Evolutionary conservation across 2,888 invertebrate species (phyloP).

Genomic region (Lasioglossum zephyrum): DNA sequence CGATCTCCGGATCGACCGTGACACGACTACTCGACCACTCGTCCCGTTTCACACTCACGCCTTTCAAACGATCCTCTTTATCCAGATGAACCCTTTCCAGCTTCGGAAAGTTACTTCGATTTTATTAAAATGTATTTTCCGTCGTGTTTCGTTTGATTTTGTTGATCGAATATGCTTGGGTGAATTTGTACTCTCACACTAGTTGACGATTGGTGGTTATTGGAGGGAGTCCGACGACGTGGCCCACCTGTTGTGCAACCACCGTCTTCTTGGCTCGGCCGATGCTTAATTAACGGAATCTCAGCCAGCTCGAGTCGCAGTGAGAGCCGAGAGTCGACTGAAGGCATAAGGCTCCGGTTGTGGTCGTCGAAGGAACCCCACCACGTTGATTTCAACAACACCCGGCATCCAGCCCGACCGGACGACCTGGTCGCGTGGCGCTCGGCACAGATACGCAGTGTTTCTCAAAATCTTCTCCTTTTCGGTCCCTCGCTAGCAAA

Average conservation of each 20-base stretch:
- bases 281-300: conserved; percentile 77
- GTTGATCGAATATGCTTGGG: not conserved
- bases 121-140: not conserved
- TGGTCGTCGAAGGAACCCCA: conserved; percentile 82
- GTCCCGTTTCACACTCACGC: conserved; percentile 21
- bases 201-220: not conserved
- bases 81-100: not conserved
- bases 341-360: conserved; percentile 78
- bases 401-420: conserved; percentile 79
- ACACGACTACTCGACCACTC: conserved; percentile 26
- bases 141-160: not conserved
- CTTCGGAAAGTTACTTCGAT: not conserved
- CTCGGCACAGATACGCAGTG: conserved; percentile 81
- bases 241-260: conserved; percentile 55
- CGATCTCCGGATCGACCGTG: conserved; percentile 60
- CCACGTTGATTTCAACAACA: conserved; percentile 82
- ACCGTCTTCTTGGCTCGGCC: conserved; percentile 40
- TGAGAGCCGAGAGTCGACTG: conserved; percentile 83
- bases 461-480: conserved; percentile 78
- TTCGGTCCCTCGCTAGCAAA: conserved; percentile 5
- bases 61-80: conserved; percentile 24
- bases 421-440: conserved; percentile 83
- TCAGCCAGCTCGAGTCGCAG: conserved; percentile 79
- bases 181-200: not conserved
- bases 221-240: not conserved